Conservation (phyloP, 2,113 vertebrate species). For the Cyanoliseus patagonus region DNA sequence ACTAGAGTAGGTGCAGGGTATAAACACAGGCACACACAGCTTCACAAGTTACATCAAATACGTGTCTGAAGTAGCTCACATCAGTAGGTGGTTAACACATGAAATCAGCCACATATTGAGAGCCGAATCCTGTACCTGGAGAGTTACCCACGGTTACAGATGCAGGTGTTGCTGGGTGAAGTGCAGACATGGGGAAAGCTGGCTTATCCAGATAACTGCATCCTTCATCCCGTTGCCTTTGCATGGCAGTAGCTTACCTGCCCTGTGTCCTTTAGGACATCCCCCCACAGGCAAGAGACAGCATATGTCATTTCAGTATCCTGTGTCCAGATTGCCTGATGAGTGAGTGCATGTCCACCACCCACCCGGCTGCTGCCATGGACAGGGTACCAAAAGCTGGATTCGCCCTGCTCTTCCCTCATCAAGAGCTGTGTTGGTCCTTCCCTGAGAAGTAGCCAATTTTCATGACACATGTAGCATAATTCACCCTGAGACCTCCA, state of each 20-base stretch:
- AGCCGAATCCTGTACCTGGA: neutral
- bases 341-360: neutral
- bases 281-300: neutral
- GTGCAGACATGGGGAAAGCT: neutral
- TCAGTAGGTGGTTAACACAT: neutral
- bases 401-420: neutral
- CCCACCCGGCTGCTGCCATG: neutral
- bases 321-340: neutral
- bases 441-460: neutral
- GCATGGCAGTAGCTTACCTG: neutral
- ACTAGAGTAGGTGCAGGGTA: accelerated
- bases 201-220: neutral
- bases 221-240: neutral
- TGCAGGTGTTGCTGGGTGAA: neutral
- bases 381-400: neutral
- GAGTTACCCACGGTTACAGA: neutral
- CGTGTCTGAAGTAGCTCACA: neutral
- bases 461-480: neutral
- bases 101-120: neutral
- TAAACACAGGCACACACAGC: neutral
- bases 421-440: accelerated
- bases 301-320: neutral
- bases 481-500: neutral
- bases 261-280: neutral
- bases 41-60: neutral